Evolutionary conservation across 1,140 invertebrate species (phyloP).

Genomic region (Euwallacea similis): DNA sequence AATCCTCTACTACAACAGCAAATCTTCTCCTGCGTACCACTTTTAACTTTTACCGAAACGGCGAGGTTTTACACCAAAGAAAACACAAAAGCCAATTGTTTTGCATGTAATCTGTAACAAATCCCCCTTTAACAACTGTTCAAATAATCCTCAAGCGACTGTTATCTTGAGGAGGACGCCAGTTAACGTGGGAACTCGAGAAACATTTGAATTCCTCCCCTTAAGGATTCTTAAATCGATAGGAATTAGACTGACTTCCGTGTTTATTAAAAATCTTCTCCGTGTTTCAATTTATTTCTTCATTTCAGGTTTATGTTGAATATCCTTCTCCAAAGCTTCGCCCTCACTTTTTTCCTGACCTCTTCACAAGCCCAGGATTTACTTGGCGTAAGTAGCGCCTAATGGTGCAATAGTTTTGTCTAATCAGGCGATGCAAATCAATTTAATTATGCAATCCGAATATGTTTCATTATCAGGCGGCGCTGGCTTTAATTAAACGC

Average conservation of each 20-base stretch:
- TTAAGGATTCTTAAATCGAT: not conserved
- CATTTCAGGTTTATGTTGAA: not conserved
- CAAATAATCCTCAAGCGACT: constrained; percentile 3
- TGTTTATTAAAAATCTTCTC: too few relatives aligned
- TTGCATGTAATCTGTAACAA: not conserved
- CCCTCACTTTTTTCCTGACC: too few relatives aligned
- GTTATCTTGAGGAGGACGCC: not conserved
- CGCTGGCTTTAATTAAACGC: constrained; percentile 10
- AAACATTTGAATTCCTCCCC: not conserved
- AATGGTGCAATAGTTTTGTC: too few relatives aligned
- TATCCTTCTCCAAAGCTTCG: too few relatives aligned
- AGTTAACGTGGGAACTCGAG: not conserved
- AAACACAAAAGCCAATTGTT: too few relatives aligned
- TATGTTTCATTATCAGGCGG: constrained; percentile 3
- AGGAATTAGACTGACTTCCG: not conserved
- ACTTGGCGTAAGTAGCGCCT: too few relatives aligned
- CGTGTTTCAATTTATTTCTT: too few relatives aligned
- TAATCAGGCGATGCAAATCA: not conserved
- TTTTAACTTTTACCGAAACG: too few relatives aligned
- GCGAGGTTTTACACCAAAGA: too few relatives aligned
- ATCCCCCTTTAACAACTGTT: not conserved
- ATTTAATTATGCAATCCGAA: constrained; percentile 11
- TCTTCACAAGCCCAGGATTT: too few relatives aligned
- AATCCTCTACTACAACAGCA: too few relatives aligned
- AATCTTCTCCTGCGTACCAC: too few relatives aligned